A percentile compares a stretch with the other conserved stretches of the same genome.
phyloP scores from a whole-genome alignment of 2,888 invertebrate genomes.

The Tenthredo mesomela region DNA sequence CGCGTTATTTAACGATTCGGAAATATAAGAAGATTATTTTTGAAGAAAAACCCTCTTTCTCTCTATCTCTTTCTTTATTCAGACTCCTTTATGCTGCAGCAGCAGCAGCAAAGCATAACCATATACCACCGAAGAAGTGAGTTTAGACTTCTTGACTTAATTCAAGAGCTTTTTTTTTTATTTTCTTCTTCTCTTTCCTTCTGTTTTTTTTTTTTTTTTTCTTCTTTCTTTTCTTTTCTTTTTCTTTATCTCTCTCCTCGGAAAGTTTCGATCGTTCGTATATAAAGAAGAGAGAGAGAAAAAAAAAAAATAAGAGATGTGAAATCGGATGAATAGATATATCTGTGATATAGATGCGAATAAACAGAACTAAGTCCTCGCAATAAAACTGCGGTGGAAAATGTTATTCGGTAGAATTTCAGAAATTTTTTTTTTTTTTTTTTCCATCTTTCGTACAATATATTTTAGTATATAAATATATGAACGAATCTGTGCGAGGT shows the following conservation, averaged over 20 bases:
- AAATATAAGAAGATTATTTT: not conserved
- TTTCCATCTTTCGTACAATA: too few species aligned
- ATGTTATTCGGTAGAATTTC: too few species aligned
- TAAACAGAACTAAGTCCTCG: too few species aligned
- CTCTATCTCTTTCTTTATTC: not conserved
- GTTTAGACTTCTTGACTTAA: slow-evolving; percentile 14
- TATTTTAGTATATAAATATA: too few species aligned
- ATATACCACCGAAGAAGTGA: not conserved
- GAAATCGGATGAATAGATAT: not conserved
- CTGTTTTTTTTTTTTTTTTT: not conserved
- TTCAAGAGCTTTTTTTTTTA: not conserved
- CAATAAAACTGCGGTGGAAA: too few species aligned
- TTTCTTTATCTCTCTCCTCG: not conserved
- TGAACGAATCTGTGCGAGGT: too few species aligned
- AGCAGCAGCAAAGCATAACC: not conserved
- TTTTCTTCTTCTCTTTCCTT: not conserved
- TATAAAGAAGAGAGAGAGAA: too few species aligned
- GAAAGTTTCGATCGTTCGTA: not conserved
- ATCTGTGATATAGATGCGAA: too few species aligned
- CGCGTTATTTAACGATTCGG: not conserved
- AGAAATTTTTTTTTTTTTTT: too few species aligned
- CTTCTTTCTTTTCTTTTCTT: not conserved
- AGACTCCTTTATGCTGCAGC: not conserved
- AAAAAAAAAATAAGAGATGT: not conserved
- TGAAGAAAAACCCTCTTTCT: not conserved